phyloP scores from a whole-genome alignment of 2,113 vertebrate species.

The Actenoides lindsayi region DNA sequence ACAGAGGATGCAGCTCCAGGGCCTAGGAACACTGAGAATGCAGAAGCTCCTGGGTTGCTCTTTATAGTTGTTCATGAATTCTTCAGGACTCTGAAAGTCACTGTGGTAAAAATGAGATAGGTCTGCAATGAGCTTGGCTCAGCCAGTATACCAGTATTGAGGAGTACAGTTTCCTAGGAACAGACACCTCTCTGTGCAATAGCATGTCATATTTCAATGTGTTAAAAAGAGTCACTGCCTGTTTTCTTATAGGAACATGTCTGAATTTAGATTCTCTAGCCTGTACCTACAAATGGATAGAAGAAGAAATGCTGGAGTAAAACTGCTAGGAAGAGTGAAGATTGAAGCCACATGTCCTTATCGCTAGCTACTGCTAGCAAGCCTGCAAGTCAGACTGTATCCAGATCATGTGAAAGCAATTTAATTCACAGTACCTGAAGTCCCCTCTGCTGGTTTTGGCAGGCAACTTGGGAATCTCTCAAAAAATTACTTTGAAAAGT shows the following conservation, averaged over 20 bases:
- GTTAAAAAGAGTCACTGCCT: slow-evolving; percentile 2
- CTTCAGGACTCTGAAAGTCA: background rate
- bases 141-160: background rate
- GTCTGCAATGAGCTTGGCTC: background rate
- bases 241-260: background rate
- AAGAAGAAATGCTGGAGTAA: background rate
- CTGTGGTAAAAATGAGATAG: background rate
- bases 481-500: background rate
- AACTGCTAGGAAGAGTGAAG: background rate
- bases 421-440: background rate
- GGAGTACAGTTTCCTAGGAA: slow-evolving; percentile 9
- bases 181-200: background rate
- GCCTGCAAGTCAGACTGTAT: background rate
- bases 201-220: background rate
- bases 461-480: background rate
- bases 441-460: background rate
- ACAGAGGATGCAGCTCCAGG: background rate
- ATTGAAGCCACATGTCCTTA: background rate
- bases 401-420: background rate
- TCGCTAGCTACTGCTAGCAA: background rate
- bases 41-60: background rate
- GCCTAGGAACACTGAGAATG: background rate
- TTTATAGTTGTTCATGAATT: background rate
- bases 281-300: background rate
- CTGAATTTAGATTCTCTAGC: slow-evolving; percentile 32